A percentile compares a stretch with the other conserved stretches of the same genome.
phyloP scores from a whole-genome alignment of 2,888 invertebrate genomes.

The Yponomeuta malinellus region DNA sequence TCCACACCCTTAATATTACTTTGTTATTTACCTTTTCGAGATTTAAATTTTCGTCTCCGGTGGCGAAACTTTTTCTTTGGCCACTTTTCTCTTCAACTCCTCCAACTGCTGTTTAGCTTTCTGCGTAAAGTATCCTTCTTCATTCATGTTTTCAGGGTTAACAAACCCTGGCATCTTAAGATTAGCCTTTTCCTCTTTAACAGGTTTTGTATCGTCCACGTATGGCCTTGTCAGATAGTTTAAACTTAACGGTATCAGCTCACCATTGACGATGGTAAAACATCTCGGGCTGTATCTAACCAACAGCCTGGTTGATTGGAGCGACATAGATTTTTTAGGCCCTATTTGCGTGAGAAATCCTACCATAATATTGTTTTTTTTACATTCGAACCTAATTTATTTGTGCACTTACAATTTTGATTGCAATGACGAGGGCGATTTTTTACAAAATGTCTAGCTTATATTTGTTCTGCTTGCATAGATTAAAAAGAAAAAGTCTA shows the following conservation, averaged over 20 bases:
- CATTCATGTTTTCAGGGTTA: not conserved
- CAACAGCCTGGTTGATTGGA: not conserved
- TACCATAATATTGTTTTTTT: not conserved
- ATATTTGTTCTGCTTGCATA: too few relatives aligned
- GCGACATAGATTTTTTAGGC: not conserved
- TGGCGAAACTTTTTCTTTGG: not conserved
- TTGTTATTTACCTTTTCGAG: not conserved
- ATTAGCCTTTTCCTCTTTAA: not conserved
- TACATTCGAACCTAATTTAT: not conserved
- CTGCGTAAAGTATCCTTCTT: not conserved
- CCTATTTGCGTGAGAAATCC: not conserved
- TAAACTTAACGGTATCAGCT: conserved; percentile 12
- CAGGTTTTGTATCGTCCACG: not conserved
- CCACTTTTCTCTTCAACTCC: not conserved
- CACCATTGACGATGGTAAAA: conserved; percentile 20
- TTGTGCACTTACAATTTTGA: not conserved
- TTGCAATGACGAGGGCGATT: not conserved
- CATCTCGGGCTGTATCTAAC: conserved; percentile 8
- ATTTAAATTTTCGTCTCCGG: not conserved
- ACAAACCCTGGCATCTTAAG: not conserved
- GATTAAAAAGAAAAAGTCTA: too few relatives aligned
- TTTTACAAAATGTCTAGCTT: not conserved
- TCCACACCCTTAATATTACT: too few relatives aligned
- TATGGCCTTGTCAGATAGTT: not conserved
- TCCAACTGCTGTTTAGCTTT: not conserved